A percentile compares a stretch with the other conserved stretches of the same genome.
Conservation (phyloP, 1,140 invertebrate species). For the Drosophila oshimai region DNA sequence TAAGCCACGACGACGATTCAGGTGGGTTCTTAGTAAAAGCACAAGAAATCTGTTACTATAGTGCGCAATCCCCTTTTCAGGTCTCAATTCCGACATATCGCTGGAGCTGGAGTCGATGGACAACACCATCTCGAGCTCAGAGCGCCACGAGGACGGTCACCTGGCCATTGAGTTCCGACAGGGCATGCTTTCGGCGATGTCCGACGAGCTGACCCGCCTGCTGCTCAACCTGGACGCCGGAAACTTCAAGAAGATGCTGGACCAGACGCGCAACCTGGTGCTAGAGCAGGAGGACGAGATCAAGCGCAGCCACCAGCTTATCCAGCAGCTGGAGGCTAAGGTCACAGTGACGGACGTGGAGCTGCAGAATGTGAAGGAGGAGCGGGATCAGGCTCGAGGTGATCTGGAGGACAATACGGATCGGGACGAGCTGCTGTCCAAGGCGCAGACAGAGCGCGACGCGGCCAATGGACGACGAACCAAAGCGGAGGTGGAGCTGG, state of each 20-base stretch:
- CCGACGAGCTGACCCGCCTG: slow-evolving; percentile 88
- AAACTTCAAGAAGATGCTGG: slow-evolving; percentile 90
- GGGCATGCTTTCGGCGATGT: slow-evolving; percentile 85
- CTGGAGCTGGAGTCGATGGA: slow-evolving; percentile 83
- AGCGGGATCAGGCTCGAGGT: slow-evolving; percentile 90
- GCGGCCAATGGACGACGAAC: slow-evolving; percentile 94
- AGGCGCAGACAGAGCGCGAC: slow-evolving; percentile 92
- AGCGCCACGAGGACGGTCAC: slow-evolving; percentile 60
- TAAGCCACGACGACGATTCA: slow-evolving; percentile 88
- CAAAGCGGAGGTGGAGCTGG: slow-evolving; percentile 92
- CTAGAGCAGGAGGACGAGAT: slow-evolving; percentile 90
- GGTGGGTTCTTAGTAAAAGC: slow-evolving; percentile 49
- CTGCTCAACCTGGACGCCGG: slow-evolving; percentile 90
- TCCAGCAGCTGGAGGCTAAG: slow-evolving; percentile 91
- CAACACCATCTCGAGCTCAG: slow-evolving; percentile 82
- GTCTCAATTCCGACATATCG: slow-evolving; percentile 85
- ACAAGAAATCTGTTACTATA: not conserved
- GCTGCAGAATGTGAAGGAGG: slow-evolving; percentile 89
- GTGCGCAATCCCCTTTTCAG: slow-evolving; percentile 45
- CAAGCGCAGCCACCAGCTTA: slow-evolving; percentile 90
- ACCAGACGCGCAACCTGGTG: slow-evolving; percentile 88
- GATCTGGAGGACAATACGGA: slow-evolving; percentile 88
- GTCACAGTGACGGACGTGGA: slow-evolving; percentile 92
- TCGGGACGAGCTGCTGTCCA: slow-evolving; percentile 91
- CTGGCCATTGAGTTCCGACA: slow-evolving; percentile 83